Evolutionary conservation across 2,113 vertebrate genomes (phyloP).

Genomic region (Odontesthes bonariensis): DNA sequence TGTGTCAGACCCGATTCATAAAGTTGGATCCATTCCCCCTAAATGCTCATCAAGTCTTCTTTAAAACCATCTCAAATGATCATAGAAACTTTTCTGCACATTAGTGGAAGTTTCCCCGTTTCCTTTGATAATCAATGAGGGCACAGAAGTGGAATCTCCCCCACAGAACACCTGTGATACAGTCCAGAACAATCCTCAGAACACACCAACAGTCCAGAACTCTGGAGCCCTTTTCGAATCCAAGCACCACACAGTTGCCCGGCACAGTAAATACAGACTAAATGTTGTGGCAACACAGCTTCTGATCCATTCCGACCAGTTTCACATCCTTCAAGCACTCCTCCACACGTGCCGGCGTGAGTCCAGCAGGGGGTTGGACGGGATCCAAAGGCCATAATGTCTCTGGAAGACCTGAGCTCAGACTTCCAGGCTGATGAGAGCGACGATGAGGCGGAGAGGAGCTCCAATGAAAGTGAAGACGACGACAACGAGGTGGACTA

Average conservation of each 20-base stretch:
- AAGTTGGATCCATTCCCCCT: no score
- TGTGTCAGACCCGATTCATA: no score
- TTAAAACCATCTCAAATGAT: no score
- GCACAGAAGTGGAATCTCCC: no score
- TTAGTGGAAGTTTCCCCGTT: no score
- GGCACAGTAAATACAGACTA: not conserved
- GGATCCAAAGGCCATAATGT: slow-evolving; percentile 8
- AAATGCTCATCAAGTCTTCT: no score
- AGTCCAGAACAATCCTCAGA: not conserved
- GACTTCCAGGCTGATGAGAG: slow-evolving; percentile 5
- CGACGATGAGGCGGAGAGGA: not conserved
- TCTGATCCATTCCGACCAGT: not conserved
- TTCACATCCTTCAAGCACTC: not conserved
- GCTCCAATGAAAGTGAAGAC: rapidly evolving
- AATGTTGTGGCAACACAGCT: slow-evolving; percentile 5
- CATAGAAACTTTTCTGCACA: no score
- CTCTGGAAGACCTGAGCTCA: not conserved
- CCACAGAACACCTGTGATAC: no score
- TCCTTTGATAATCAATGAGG: no score
- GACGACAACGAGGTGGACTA: rapidly evolving
- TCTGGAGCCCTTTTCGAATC: slow-evolving; percentile 23
- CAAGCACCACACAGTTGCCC: not conserved
- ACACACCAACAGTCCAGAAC: slow-evolving; percentile 9
- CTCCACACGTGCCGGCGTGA: not conserved
- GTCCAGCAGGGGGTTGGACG: not conserved